phyloP scores from a whole-genome alignment of 2,888 invertebrate species.

The Hartigia nigra region DNA sequence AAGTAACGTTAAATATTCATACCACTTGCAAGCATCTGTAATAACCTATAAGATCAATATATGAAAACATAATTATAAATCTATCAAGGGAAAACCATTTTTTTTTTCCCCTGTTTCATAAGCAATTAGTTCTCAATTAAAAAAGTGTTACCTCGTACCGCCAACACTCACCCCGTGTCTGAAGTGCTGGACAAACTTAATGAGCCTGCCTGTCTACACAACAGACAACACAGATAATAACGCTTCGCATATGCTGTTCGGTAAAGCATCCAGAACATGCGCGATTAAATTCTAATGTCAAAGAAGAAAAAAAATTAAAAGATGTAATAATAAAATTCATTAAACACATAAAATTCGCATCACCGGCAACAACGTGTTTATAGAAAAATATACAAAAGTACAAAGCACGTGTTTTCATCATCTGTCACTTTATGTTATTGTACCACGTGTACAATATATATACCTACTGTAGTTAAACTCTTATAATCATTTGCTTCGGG shows the following conservation, averaged over 20 bases:
- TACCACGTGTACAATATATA: too few species aligned
- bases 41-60: constrained; percentile 18
- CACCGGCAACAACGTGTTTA: background rate
- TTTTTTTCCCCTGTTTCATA: constrained; percentile 21
- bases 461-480: background rate
- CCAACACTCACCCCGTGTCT: constrained; percentile 10
- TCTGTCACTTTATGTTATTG: too few species aligned
- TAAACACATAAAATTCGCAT: background rate
- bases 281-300: background rate
- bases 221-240: constrained; percentile 24
- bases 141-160: constrained; percentile 14
- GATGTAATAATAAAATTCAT: background rate
- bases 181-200: constrained; percentile 22
- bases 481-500: background rate
- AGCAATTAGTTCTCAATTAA: constrained; percentile 26
- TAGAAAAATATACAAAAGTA: background rate
- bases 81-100: constrained; percentile 20
- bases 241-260: constrained; percentile 17
- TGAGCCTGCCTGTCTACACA: constrained; percentile 23
- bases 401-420: too few species aligned
- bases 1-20: background rate
- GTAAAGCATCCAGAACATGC: background rate
- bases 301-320: background rate
- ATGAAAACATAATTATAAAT: constrained; percentile 22
- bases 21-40: constrained; percentile 4